Conservation (phyloP, 2,888 invertebrate species). For the Ornithoptera priamus region DNA sequence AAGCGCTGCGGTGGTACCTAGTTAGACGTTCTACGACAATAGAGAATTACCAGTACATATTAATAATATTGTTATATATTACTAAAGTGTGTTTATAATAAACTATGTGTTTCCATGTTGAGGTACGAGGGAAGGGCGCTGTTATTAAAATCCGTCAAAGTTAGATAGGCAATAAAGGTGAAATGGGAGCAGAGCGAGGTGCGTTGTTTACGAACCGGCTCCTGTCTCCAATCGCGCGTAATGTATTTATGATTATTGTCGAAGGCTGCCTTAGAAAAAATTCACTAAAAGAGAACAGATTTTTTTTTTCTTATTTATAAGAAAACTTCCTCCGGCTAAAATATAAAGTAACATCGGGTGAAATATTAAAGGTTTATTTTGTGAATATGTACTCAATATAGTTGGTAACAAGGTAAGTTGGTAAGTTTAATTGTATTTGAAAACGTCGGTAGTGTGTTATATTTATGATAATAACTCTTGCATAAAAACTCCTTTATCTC, state of each 20-base stretch:
- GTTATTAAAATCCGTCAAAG: conserved; percentile 72
- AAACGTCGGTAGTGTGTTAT: not conserved
- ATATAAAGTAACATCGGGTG: not conserved
- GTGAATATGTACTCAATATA: not conserved
- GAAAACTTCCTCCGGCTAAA: not conserved
- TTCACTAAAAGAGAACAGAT: conserved; percentile 36
- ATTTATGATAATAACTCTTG: not conserved
- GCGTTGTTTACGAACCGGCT: conserved; percentile 73
- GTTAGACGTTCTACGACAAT: too few species aligned
- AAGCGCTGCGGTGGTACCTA: too few species aligned
- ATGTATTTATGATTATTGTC: conserved; percentile 80
- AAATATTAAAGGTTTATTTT: not conserved
- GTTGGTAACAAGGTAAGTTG: not conserved
- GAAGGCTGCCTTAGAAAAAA: conserved; percentile 41
- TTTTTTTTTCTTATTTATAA: conserved; percentile 14
- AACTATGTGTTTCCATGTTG: conserved; percentile 27
- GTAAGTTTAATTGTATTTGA: not conserved
- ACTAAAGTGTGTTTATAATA: not conserved
- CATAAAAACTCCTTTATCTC: too few species aligned
- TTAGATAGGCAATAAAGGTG: conserved; percentile 74
- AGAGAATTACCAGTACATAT: too few species aligned
- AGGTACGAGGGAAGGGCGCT: conserved; percentile 30
- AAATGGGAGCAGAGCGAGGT: conserved; percentile 46
- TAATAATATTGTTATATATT: not conserved
- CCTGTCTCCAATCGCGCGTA: conserved; percentile 74